Conservation (phyloP, 2,113 vertebrate genomes). For the Opisthocomus hoazin region DNA sequence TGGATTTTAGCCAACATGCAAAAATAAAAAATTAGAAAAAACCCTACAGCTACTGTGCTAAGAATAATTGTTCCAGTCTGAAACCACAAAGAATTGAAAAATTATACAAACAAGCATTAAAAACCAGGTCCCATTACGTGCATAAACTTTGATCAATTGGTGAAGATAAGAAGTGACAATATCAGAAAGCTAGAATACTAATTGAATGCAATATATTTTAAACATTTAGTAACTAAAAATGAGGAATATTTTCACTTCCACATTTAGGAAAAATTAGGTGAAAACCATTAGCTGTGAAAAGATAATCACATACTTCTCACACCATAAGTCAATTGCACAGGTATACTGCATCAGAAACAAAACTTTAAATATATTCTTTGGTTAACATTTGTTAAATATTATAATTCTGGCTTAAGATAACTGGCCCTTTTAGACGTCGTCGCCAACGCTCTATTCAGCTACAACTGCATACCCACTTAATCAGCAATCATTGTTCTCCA, state of each 20-base stretch:
- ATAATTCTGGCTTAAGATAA: conserved; percentile 66
- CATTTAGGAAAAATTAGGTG: background rate
- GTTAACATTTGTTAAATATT: conserved; percentile 65
- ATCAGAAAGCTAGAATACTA: background rate
- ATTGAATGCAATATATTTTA: background rate
- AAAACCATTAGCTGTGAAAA: background rate
- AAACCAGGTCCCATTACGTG: background rate
- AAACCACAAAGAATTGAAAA: conserved; percentile 6
- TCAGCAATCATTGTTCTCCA: conserved; percentile 76
- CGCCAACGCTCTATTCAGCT: conserved; percentile 64
- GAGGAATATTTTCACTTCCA: background rate
- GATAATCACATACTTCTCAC: background rate
- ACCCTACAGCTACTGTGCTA: background rate
- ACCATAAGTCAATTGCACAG: background rate
- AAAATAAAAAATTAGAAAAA: background rate
- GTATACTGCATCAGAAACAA: conserved; percentile 22
- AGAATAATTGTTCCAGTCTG: background rate
- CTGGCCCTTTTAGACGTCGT: conserved; percentile 42
- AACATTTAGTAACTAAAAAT: background rate
- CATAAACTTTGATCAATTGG: background rate
- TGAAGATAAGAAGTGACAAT: background rate
- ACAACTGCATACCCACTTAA: conserved; percentile 70
- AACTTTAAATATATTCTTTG: conserved; percentile 17
- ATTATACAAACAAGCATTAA: background rate
- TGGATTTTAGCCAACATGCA: background rate